These are phyloP conservation scores for Ophiodon elongatus DNA, from an alignment of 2,113 vertebrate species.

Conservation along the genomic window DNA sequence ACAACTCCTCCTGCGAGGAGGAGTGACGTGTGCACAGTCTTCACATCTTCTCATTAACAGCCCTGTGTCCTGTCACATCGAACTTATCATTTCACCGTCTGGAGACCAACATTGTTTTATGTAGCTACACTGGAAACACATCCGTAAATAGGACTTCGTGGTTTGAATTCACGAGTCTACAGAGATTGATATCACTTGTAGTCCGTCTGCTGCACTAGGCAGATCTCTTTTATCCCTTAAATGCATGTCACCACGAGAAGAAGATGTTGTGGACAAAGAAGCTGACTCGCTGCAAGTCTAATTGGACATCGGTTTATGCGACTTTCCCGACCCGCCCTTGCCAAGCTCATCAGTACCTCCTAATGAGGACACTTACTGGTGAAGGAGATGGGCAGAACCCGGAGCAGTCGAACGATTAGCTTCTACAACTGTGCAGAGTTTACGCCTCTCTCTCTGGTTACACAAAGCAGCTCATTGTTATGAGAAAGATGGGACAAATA, in stretches of 20 bases:
- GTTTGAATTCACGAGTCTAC: background rate
- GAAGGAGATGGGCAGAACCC: constrained; percentile 36
- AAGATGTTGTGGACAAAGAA: background rate
- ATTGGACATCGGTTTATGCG: constrained; percentile 43
- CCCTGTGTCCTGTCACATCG: constrained; percentile 12
- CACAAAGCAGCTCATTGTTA: background rate
- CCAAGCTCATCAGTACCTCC: constrained; percentile 56
- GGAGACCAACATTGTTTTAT: background rate
- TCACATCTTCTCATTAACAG: constrained; percentile 23
- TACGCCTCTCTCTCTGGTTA: background rate
- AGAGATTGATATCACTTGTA: background rate
- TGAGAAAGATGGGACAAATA: background rate
- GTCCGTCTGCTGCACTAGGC: background rate
- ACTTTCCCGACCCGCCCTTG: constrained; percentile 39
- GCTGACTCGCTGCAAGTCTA: constrained; percentile 11
- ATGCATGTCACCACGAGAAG: background rate
- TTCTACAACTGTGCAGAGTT: constrained; percentile 14
- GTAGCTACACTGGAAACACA: background rate
- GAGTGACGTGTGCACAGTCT: background rate
- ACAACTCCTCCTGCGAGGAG: background rate
- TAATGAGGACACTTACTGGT: constrained; percentile 57
- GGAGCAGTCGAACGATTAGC: constrained; percentile 40
- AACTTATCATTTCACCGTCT: constrained; percentile 21
- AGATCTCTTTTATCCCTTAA: constrained; percentile 3
- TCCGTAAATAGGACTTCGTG: background rate